Evolutionary conservation across 53 echinoderm and acorn worm species (phyloP), one percentile per base, ranked within the genome.

Genomic region (Stichopus horrens): DNA sequence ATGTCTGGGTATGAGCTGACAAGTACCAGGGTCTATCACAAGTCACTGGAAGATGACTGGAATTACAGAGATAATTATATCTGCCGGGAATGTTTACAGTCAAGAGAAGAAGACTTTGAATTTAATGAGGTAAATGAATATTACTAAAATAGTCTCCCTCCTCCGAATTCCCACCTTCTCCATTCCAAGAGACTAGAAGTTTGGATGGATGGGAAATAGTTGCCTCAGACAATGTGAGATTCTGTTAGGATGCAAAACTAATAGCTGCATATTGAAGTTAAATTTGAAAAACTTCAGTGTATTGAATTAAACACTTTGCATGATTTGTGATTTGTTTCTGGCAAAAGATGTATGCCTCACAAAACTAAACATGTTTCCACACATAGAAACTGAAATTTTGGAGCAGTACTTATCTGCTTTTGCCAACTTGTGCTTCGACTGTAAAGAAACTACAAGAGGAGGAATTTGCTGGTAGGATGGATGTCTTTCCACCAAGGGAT

Each of bases 341-440:
- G 66, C 66, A 65, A 65, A 65, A 9, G 68, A 37, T 37, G 68
- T 67, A 67, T 0, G 11, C 68, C 68, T 67, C 2, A 37, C 37
- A 37, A 37, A 37, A 37, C 37, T 37, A 37, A 37, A 37, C 2
- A 37, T 37, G 37, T 37, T 37, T 37, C 37, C 37, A 37, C 37
- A 37, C 75, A 14, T 91, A 97, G 98, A 94, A 93, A 59, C 88
- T 98, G 77, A 98, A 98, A 75, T 98, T 95, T 76, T 98, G 98
- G 98, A 86, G 95, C 18, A 96, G 95, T 81, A 75, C 95, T 5
- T 97, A 95, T 88, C 86, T 98, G 14, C 91, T 98, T 2, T 92
- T 98, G 4, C 98, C 98, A 4, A 90, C 98, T 14, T 77, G 86
- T 54, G 74, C 94, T 18, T 66, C 93, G 16, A 71, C 88, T 71